Base-by-base conservation (phyloP, 2,113 vertebrate genomes). In the Toxostoma redivivum region DNA sequence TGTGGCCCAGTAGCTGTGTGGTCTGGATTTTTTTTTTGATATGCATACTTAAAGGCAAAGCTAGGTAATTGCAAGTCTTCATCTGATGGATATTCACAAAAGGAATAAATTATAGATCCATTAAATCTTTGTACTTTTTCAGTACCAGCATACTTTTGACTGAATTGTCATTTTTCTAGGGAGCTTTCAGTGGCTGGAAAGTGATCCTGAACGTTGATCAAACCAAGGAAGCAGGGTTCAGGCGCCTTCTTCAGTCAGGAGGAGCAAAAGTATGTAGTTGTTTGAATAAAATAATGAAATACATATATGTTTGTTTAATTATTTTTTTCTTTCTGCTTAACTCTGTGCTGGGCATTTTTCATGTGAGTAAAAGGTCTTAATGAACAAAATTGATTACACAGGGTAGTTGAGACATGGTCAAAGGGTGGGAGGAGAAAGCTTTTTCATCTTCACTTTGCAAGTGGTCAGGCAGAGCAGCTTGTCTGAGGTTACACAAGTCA, bases 131-230 rank as follows among this genome's bases (percentile, higher is more conserved):
- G 10, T 64, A 7, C 8, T 42, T 84, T 56, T 44, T 72, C 37
- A 71, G 11, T 78, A 58, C 44, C 3, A 1, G 71, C 4, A 9
- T 62, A 53, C 33, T 94, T 95, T 31, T 82, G 85, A 88, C 60
- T 86, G 38, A 79, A 76, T 47, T 56, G 27, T 82, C 27, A 94
- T 66, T 80, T 94, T 61, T 86, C 37, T 92, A 99, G 99, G 99
- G 99, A 66, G 99, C 99, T n/a, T 99, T 99, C 97, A 98, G 98
- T 54, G 99, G 99, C 15, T 99, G 99, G 99, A 99, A 97, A 14
- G 99, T 99, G 73, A 99, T 99, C 97, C 97, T 99, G 95, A 99
- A 99, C 71, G 99, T 99, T 45, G 99, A 99, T 92, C 98, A 98
- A 80, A 98, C 93, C 86, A 99, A 99, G 97, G 99, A 99, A 95